A percentile compares a stretch with the other conserved stretches of the same genome.
These are phyloP conservation scores for Yponomeuta plumbellus DNA, from an alignment of 2,888 invertebrate genomes.

Conservation along the genomic window DNA sequence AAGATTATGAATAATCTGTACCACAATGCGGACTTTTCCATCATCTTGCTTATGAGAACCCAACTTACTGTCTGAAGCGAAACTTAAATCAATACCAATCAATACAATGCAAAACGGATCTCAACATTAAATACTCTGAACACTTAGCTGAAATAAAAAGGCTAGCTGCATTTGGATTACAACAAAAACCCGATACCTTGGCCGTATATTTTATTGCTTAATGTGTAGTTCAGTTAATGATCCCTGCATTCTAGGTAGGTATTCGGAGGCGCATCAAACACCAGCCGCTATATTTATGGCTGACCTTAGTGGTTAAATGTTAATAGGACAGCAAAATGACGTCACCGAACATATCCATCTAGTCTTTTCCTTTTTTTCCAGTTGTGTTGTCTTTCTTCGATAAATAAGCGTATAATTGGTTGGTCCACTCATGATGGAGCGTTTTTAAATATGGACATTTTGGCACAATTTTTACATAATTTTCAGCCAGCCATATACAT, in stretches of 20 bases:
- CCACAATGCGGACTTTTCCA: too few species aligned
- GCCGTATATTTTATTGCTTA: not conserved
- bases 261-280: not conserved
- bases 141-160: not conserved
- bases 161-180: not conserved
- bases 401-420: not conserved
- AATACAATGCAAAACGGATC: too few species aligned
- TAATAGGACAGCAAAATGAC: not conserved
- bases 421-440: not conserved
- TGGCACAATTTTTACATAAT: not conserved
- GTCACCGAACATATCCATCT: not conserved
- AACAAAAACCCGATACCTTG: not conserved
- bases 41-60: too few species aligned
- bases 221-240: not conserved
- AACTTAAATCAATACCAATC: too few species aligned
- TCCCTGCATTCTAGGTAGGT: not conserved
- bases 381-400: not conserved
- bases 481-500: too few species aligned
- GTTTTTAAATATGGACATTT: not conserved
- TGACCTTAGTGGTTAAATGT: not conserved
- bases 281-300: not conserved
- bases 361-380: not conserved
- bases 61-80: too few species aligned
- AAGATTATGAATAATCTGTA: too few species aligned
- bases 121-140: not conserved